A percentile compares a stretch with the other conserved stretches of the same genome.
Conservation (phyloP, 2,797 vertebrate genomes). For the Diceros bicornis region DNA sequence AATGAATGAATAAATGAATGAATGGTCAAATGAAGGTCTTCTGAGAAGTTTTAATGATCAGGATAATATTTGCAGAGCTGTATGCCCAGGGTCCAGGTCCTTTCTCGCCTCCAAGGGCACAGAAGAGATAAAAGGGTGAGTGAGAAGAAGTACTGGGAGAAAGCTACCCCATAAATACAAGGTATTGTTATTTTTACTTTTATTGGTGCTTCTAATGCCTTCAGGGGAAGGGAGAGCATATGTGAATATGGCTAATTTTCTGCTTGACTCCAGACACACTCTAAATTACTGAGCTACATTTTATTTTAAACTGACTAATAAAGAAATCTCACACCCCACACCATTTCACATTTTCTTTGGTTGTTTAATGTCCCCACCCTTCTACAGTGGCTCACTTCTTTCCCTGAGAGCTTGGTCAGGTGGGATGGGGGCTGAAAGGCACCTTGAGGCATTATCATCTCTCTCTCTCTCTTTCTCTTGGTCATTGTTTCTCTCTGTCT, state of each 20-base stretch:
- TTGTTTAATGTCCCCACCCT: slow-evolving; percentile 65
- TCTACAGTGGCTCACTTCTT: neutral
- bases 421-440: neutral
- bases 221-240: neutral
- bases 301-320: slow-evolving; percentile 85
- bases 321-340: slow-evolving; percentile 73
- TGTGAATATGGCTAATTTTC: slow-evolving; percentile 77
- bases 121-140: slow-evolving; percentile 64
- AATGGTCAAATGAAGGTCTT: neutral
- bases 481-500: neutral
- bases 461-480: too few species aligned
- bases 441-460: neutral
- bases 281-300: slow-evolving; percentile 83
- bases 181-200: slow-evolving; percentile 81
- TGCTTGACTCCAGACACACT: slow-evolving; percentile 82
- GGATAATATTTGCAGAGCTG: neutral
- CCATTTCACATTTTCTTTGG: slow-evolving; percentile 68
- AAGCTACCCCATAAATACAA: slow-evolving; percentile 69
- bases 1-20: neutral
- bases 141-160: slow-evolving; percentile 13
- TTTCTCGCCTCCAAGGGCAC: slow-evolving; percentile 70
- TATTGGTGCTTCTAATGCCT: slow-evolving; percentile 66
- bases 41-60: neutral
- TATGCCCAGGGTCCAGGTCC: neutral
- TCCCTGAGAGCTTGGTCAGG: neutral